Evolutionary conservation across 2,113 vertebrate genomes (phyloP).

Genomic region (Centropus unirufus): DNA sequence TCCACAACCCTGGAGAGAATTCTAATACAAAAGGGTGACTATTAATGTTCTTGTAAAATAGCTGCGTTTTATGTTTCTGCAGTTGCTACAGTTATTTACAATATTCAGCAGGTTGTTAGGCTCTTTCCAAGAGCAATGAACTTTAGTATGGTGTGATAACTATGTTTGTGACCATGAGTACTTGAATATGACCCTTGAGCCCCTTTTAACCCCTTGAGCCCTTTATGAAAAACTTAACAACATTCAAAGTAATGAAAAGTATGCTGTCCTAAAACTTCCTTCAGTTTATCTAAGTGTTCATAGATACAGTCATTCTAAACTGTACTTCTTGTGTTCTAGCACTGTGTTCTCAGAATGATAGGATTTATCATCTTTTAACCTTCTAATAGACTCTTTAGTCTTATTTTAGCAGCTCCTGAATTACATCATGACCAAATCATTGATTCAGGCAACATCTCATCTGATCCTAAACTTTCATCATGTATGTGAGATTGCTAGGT

Average conservation of each 20-base stretch:
- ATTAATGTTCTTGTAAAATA: neutral
- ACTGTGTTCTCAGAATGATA: neutral
- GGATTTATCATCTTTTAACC: neutral
- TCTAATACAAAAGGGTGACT: neutral
- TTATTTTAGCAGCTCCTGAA: neutral
- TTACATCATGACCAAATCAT: neutral
- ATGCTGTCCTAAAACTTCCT: neutral
- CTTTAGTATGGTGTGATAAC: neutral
- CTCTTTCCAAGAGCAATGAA: neutral
- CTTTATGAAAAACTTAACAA: neutral
- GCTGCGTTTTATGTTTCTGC: neutral
- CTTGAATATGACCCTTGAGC: neutral
- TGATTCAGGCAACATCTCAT: neutral
- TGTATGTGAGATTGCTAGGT: neutral
- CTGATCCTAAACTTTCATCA: neutral
- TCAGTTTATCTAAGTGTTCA: neutral
- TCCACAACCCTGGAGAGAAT: neutral
- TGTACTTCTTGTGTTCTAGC: neutral
- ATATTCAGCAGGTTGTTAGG: neutral
- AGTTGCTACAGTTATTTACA: neutral
- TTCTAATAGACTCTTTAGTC: neutral
- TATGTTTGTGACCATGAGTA: neutral
- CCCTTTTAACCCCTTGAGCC: neutral
- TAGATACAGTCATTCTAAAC: neutral
- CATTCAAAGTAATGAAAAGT: neutral